These are phyloP conservation scores for Patella caerulea DNA, from an alignment of 2,888 invertebrate genomes.

Conservation along the genomic window DNA sequence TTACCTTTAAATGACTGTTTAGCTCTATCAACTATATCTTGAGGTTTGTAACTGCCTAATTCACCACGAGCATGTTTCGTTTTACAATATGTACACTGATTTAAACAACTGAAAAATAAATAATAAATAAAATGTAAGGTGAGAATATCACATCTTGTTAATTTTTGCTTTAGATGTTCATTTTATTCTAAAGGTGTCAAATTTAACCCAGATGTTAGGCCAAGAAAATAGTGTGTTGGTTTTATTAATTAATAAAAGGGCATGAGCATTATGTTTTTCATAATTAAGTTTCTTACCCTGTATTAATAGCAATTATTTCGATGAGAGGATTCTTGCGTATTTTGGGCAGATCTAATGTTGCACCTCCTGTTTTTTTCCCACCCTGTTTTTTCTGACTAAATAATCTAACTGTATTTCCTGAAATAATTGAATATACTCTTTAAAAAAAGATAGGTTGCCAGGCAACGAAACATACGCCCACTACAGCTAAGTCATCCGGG, in stretches of 20 bases:
- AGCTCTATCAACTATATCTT: slow-evolving; percentile 90
- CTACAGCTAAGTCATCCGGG: too few relatives aligned
- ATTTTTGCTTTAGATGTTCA: neutral
- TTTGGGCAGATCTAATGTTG: slow-evolving; percentile 90
- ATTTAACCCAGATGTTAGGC: neutral
- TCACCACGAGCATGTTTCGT: slow-evolving; percentile 98
- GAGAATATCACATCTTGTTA: neutral
- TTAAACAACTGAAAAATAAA: slow-evolving; percentile 79
- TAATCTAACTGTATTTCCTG: slow-evolving; percentile 68
- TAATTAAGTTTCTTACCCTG: slow-evolving; percentile 76
- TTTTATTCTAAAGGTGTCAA: neutral
- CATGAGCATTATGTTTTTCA: neutral
- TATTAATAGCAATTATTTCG: slow-evolving; percentile 96
- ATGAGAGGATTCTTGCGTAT: slow-evolving; percentile 95
- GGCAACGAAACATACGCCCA: too few relatives aligned
- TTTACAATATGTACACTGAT: slow-evolving; percentile 99
- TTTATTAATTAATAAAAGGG: neutral
- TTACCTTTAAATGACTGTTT: slow-evolving; percentile 80
- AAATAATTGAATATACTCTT: neutral
- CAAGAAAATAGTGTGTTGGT: too few relatives aligned
- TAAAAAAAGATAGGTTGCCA: too few relatives aligned
- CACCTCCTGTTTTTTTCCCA: slow-evolving; percentile 83
- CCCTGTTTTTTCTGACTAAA: slow-evolving; percentile 81
- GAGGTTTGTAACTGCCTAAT: slow-evolving; percentile 91
- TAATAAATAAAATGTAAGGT: neutral